Evolutionary conservation across 1,140 invertebrate species (phyloP), one percentile per base, ranked within the genome.

Genomic region (Diorhabda elongata): DNA sequence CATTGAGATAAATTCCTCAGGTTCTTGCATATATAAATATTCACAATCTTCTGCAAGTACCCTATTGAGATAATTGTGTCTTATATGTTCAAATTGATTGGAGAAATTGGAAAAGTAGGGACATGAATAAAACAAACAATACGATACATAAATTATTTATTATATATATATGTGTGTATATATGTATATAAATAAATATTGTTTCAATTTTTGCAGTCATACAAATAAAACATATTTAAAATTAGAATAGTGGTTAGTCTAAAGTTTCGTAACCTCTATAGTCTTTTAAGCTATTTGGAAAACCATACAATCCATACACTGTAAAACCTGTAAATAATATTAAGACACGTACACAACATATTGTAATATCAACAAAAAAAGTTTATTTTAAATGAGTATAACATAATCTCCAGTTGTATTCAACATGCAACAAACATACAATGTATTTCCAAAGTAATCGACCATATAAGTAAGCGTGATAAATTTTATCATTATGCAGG

Each of bases 241-340:
- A 52, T 6, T 52, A 52, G 5, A 52, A 60, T 60, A 7, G 26
- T 60, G 26, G 3, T 69, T 11, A 78, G 47, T 78, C 74, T 67
- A 76, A 72, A 66, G 69, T 71, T 71, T 78, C 74, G 66, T 77
- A 77, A 73, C 75, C 72, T 72, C 70, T 71, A 69, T 71, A 77
- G 44, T 70, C 70, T 69, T 72, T 73, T 71, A 77, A 67, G 70
- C 78, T 79, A 70, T 80, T 77, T 63, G 79, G 77, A 68, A 80
- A 74, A 64, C 79, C 77, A 66, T 80, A 80, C 71, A 74, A 75
- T 70, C 73, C 74, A 67, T 80, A 80, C 64, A 80, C 71, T 42
- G 70, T 69, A 71, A 78, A 71, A 68, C 79, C 79, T 80, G 75
- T 70, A 80, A 79, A 69, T 71, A 66, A 66, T 57, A 69, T 11